Base-by-base conservation (phyloP, 2,888 invertebrate species). In the Tanytarsus gracilentus region DNA sequence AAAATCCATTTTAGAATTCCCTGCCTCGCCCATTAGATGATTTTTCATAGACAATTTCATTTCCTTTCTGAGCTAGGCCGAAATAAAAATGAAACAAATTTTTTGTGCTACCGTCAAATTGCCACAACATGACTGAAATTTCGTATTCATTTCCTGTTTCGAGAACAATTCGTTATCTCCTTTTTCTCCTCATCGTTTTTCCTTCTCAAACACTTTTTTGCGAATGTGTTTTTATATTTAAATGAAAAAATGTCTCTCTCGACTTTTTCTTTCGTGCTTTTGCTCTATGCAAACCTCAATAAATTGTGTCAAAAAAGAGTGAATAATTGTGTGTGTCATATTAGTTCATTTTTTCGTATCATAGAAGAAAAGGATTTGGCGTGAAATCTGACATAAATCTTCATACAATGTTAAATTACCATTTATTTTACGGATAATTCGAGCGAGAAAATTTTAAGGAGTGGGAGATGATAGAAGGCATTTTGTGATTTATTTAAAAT, bases 271-370 rank as follows among this genome's bases (percentile, higher is more conserved):
- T n/a, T 52, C 30, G 36, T 36, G 14, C 16, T 36, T 16, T 36
- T 36, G n/a, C n/a, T 52, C 52, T 52, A n/a, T 16, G 18, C 30
- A 52, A 52, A 52, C 52, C 52, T 52, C 52, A 52, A 52, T 52
- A 52, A 52, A 52, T 52, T 52, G 30, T 52, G 27, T 30, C 49
- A 14, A 27, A 16, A 27, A 51, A 36, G 36, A 14, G 16, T n/a
- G 16, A 36, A 36, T 36, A 14, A 14, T 36, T 16, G n/a, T 16
- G n/a, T 16, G 16, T 36, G 36, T 36, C n/a, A 14, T n/a, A 36
- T 36, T 36, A 14, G 5, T 30, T 4, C 36, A 14, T 3, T n/a
- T 36, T 14, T 16, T 14, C 16, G n/a, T 16, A 14, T 36, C 36
- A 36, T 14, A 14, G 4, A 14, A 6, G 14, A 36, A 33, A 36